Evolutionary conservation across 35 echinoderm and acorn worm species (phyloP).

Genomic region (Diadema setosum): DNA sequence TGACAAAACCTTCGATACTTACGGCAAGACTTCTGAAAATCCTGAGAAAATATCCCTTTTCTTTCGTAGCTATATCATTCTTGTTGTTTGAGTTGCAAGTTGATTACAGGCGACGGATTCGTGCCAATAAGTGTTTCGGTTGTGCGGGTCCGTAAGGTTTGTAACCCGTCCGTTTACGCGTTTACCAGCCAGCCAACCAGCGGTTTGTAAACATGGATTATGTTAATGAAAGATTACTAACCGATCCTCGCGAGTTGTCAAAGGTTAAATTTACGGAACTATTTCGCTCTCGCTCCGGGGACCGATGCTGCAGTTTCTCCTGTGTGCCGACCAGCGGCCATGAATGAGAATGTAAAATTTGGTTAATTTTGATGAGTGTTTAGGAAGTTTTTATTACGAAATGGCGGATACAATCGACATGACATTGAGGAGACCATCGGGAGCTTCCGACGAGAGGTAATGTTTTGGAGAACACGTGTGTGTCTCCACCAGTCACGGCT

Average conservation of each 20-base stretch:
- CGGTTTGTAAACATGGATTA: conserved; percentile 71
- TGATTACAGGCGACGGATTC: neutral
- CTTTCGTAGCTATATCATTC: neutral
- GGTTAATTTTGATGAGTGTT: neutral
- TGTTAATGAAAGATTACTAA: conserved; percentile 49
- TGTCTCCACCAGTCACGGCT: no score
- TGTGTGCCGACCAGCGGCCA: no score
- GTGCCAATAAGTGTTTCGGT: neutral
- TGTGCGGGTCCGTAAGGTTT: neutral
- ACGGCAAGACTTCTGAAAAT: neutral
- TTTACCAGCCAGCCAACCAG: conserved; percentile 30
- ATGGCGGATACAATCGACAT: neutral
- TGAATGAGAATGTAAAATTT: no score
- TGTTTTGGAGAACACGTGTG: no score
- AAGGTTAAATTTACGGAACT: no score
- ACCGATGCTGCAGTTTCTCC: no score
- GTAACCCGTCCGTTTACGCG: conserved; percentile 24
- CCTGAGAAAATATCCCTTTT: neutral
- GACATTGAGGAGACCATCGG: neutral
- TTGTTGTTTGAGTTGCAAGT: neutral
- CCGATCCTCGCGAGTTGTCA: neutral
- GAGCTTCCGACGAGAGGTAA: neutral
- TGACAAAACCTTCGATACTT: neutral
- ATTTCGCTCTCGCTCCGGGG: no score
- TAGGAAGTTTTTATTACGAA: neutral